Evolutionary conservation across 2,888 invertebrate genomes (phyloP).

Genomic region (Phragmatobia fuliginosa): DNA sequence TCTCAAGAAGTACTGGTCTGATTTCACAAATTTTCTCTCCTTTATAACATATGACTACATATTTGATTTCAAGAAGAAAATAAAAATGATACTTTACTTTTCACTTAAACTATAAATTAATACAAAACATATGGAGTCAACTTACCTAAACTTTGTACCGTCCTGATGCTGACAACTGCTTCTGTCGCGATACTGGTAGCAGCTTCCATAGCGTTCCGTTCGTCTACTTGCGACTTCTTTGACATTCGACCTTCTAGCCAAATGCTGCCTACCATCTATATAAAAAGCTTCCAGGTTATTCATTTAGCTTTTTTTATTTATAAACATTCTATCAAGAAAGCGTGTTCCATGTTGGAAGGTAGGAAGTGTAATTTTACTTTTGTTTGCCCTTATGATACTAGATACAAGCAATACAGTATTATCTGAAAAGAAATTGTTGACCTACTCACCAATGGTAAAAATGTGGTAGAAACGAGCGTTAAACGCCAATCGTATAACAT

Average conservation of each 20-base stretch:
- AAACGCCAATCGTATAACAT: slow-evolving; percentile 88
- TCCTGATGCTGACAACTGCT: slow-evolving; percentile 89
- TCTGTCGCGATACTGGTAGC: slow-evolving; percentile 89
- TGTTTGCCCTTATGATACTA: neutral
- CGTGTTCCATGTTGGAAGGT: neutral
- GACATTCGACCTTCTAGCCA: slow-evolving; percentile 88
- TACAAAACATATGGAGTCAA: neutral
- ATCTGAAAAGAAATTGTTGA: neutral
- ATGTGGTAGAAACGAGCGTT: slow-evolving; percentile 86
- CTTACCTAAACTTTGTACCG: slow-evolving; percentile 88
- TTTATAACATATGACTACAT: neutral
- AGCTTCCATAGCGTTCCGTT: slow-evolving; percentile 87
- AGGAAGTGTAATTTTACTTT: neutral
- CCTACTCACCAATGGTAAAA: slow-evolving; percentile 86
- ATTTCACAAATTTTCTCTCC: no score
- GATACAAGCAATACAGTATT: neutral
- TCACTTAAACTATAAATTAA: neutral
- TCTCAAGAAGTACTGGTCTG: no score
- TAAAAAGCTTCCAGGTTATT: neutral
- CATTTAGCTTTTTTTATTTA: neutral
- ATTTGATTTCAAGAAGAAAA: neutral
- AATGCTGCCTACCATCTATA: slow-evolving; percentile 86
- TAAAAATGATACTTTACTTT: no score
- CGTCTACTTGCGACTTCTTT: slow-evolving; percentile 85
- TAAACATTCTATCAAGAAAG: neutral